Conservation (phyloP, 2,113 vertebrate species). For the Ceyx melanurus region DNA sequence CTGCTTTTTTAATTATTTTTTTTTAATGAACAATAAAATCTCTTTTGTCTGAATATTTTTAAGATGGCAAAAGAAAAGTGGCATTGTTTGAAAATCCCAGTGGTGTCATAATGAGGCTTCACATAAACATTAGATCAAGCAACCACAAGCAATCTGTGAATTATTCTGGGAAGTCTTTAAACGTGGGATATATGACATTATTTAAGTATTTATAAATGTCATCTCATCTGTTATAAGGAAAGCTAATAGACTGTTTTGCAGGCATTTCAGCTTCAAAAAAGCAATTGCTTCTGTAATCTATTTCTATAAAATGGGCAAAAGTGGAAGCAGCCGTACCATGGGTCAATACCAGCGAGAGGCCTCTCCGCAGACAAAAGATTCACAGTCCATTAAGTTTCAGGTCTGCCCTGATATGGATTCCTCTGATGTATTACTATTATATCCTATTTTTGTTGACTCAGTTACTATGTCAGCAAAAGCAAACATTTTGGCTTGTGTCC, state of each 20-base stretch:
- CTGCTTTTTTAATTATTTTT: not conserved
- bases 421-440: slow-evolving; percentile 85
- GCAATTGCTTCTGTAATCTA: slow-evolving; percentile 72
- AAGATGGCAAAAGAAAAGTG: slow-evolving; percentile 34
- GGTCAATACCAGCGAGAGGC: slow-evolving; percentile 79
- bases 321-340: slow-evolving; percentile 61
- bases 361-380: slow-evolving; percentile 71
- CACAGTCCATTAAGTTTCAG: slow-evolving; percentile 84
- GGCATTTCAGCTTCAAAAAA: slow-evolving; percentile 64
- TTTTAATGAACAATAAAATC: not conserved
- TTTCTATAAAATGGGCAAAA: slow-evolving; percentile 68
- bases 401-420: slow-evolving; percentile 79
- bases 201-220: slow-evolving; percentile 80
- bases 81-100: slow-evolving; percentile 57
- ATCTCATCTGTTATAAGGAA: slow-evolving; percentile 71
- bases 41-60: slow-evolving; percentile 28
- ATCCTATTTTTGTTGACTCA: slow-evolving; percentile 92
- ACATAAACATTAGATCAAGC: slow-evolving; percentile 60
- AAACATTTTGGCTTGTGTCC: slow-evolving; percentile 84
- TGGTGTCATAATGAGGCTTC: slow-evolving; percentile 44
- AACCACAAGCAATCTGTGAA: slow-evolving; percentile 52
- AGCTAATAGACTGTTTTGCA: slow-evolving; percentile 74
- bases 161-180: slow-evolving; percentile 72
- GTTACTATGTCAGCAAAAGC: slow-evolving; percentile 92
- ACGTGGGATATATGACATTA: slow-evolving; percentile 60